These are phyloP conservation scores for Rhimphoctona megacephalus DNA, from an alignment of 2,888 invertebrate species.

Conservation along the genomic window DNA sequence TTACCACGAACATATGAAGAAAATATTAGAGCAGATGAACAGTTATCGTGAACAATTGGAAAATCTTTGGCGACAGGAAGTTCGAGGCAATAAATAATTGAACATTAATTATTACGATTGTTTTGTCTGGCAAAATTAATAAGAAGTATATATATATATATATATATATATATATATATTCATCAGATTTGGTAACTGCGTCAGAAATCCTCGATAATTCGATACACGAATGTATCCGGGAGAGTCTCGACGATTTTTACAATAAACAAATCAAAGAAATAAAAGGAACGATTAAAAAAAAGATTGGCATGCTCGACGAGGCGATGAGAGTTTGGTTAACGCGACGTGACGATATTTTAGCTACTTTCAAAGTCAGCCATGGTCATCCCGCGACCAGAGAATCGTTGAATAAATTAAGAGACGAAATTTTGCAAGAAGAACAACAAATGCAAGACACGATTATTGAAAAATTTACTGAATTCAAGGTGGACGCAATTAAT, in stretches of 20 bases:
- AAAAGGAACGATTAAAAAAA: conserved; percentile 6
- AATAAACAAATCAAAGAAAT: conserved; percentile 25
- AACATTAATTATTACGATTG: neutral
- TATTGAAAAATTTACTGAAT: conserved; percentile 33
- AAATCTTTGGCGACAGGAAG: conserved; percentile 63
- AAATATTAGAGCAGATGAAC: conserved; percentile 45
- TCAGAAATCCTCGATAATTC: conserved; percentile 24
- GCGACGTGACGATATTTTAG: conserved; percentile 49
- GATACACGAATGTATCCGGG: conserved; percentile 29
- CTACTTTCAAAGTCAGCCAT: conserved; percentile 46
- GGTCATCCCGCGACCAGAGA: conserved; percentile 58
- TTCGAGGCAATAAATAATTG: conserved; percentile 48
- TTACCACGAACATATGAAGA: conserved; percentile 63
- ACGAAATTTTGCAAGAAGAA: conserved; percentile 42
- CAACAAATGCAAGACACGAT: conserved; percentile 46
- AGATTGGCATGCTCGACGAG: conserved; percentile 34
- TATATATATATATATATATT: no score
- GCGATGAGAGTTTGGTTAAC: conserved; percentile 45
- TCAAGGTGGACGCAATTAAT: conserved; percentile 33
- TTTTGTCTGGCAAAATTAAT: neutral
- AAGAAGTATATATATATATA: neutral
- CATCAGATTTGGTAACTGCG: conserved; percentile 46
- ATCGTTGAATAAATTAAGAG: conserved; percentile 49
- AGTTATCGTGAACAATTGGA: conserved; percentile 63
- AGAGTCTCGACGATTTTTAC: conserved; percentile 35